phyloP scores from a whole-genome alignment of 2,797 vertebrate genomes.

The Eupleurogrammus muticus region DNA sequence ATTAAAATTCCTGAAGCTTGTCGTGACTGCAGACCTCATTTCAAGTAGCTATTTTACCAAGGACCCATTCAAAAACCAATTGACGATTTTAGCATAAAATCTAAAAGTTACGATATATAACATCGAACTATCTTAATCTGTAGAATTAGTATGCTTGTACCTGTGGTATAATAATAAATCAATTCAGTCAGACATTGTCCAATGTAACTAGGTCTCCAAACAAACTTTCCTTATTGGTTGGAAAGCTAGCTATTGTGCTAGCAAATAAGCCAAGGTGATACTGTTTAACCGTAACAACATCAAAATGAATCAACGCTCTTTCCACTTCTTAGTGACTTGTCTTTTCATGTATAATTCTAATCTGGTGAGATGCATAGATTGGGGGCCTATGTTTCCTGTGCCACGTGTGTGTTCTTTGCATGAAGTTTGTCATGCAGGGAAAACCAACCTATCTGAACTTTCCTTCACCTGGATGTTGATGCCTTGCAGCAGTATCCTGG shows the following conservation, averaged over 20 bases:
- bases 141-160: too few species aligned
- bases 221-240: not conserved
- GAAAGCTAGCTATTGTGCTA: not conserved
- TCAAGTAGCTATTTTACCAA: too few species aligned
- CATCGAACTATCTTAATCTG: too few species aligned
- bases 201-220: not conserved
- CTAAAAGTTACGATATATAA: too few species aligned
- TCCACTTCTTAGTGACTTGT: constrained; percentile 3
- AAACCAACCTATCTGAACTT: constrained; percentile 78
- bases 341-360: not conserved
- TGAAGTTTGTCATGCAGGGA: constrained; percentile 38
- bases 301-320: not conserved
- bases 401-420: constrained; percentile 39
- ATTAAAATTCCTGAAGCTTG: too few species aligned
- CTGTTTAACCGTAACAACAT: not conserved
- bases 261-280: not conserved
- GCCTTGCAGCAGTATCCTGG: constrained; percentile 68
- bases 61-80: too few species aligned
- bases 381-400: constrained; percentile 16
- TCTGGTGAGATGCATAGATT: not conserved
- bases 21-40: too few species aligned
- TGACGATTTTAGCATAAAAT: too few species aligned
- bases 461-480: constrained; percentile 75
- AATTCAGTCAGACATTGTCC: not conserved
- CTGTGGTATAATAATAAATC: not conserved